Percentiles rank a stretch among this genome's conserved stretches.
Evolutionary conservation across 2,888 invertebrate species (phyloP).

Genomic region (Scelioninae gen. 1): DNA sequence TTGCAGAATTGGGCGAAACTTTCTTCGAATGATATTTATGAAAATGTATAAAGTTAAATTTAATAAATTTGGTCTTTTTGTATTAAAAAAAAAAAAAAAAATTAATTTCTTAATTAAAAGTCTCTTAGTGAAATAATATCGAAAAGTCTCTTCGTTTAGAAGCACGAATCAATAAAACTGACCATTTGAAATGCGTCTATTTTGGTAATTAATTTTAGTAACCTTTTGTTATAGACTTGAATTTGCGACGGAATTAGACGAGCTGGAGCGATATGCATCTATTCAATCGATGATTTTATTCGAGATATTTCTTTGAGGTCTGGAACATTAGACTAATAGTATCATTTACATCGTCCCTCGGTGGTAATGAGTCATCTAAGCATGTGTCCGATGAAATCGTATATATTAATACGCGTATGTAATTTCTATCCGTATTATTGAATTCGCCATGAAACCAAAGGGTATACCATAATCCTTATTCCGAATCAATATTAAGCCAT

Average conservation of each 20-base stretch:
- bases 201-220: constrained; percentile 9
- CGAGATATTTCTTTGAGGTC: constrained; percentile 20
- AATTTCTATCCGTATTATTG: constrained; percentile 28
- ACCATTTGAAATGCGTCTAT: constrained; percentile 4
- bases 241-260: constrained; percentile 16
- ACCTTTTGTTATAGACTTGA: constrained; percentile 1
- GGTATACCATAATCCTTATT: not conserved
- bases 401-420: constrained; percentile 27
- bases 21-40: constrained; percentile 39
- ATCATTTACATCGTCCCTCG: constrained; percentile 35
- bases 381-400: constrained; percentile 32
- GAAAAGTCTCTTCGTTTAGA: not conserved
- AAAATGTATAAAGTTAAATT: not conserved
- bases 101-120: not conserved
- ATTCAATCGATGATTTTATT: constrained; percentile 22
- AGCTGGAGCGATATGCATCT: constrained; percentile 8
- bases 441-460: constrained; percentile 6
- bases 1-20: constrained; percentile 51
- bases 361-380: constrained; percentile 52
- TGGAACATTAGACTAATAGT: constrained; percentile 16
- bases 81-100: no score
- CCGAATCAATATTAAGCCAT: constrained; percentile 4
- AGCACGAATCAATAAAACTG: not conserved
- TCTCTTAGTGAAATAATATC: not conserved
- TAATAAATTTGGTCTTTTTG: no score